Evolutionary conservation across 2,797 vertebrate genomes (phyloP).

Genomic region (Botia kubotai): DNA sequence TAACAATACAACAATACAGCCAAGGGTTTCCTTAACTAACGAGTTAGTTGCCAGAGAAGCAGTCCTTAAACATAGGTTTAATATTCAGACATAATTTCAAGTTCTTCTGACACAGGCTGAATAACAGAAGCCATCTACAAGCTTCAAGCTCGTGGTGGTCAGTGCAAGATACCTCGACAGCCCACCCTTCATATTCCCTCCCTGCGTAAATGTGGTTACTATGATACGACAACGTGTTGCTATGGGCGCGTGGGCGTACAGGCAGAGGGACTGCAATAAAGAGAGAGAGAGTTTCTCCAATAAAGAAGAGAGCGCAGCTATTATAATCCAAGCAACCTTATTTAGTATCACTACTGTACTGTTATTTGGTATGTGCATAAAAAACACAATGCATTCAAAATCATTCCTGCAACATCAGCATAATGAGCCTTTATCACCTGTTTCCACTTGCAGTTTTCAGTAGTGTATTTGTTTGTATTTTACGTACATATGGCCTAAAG

Average conservation of each 20-base stretch:
- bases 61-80: not conserved
- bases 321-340: constrained; percentile 1
- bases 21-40: too few species aligned
- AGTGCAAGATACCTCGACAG: constrained; percentile 52
- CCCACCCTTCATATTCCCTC: constrained; percentile 70
- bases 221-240: constrained; percentile 80
- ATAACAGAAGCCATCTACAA: constrained; percentile 27
- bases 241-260: constrained; percentile 78
- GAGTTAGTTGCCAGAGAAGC: not conserved
- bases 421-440: not conserved
- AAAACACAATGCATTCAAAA: not conserved
- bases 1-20: too few species aligned
- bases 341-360: not conserved
- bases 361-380: not conserved
- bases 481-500: not conserved
- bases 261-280: constrained; percentile 51
- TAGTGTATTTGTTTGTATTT: not conserved
- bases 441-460: not conserved
- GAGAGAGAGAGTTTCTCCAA: constrained; percentile 52
- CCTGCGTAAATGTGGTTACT: constrained; percentile 80
- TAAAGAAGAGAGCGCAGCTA: constrained; percentile 32
- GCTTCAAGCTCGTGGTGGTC: constrained; percentile 37
- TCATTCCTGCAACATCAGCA: not conserved
- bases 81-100: constrained; percentile 21
- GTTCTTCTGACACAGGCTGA: not conserved